phyloP scores from a whole-genome alignment of 2,113 vertebrate species.

The Neogale vison region DNA sequence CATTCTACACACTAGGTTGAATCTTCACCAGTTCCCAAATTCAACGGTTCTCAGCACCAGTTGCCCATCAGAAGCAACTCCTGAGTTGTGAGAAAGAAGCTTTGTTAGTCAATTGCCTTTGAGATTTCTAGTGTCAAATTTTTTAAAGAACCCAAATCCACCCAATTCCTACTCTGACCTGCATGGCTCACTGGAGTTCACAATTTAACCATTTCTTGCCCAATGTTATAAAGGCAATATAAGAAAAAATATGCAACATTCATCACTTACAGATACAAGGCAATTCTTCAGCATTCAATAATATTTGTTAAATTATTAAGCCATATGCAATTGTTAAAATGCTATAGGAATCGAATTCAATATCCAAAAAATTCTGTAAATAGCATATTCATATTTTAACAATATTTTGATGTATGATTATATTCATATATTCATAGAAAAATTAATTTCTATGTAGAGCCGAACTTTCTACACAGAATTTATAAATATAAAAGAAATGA shows the following conservation, averaged over 20 bases:
- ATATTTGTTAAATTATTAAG: neutral
- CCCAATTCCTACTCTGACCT: neutral
- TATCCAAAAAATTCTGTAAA: neutral
- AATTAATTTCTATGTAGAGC: neutral
- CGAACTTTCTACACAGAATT: neutral
- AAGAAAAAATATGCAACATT: neutral
- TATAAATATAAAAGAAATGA: neutral
- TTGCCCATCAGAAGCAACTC: neutral
- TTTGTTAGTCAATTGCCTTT: neutral
- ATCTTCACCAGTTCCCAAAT: neutral
- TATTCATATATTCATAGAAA: neutral
- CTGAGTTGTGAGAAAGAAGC: neutral
- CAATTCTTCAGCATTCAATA: neutral
- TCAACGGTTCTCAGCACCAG: neutral
- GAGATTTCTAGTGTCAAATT: neutral
- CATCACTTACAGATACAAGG: neutral
- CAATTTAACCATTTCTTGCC: neutral
- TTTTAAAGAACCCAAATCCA: neutral
- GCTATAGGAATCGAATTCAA: neutral
- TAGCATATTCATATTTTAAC: neutral
- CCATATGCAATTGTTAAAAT: neutral
- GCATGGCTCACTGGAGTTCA: neutral
- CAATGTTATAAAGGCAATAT: neutral
- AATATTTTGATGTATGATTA: neutral
- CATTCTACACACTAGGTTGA: neutral